phyloP scores from a whole-genome alignment of 2,113 vertebrate species.

The Crotalus tigris region DNA sequence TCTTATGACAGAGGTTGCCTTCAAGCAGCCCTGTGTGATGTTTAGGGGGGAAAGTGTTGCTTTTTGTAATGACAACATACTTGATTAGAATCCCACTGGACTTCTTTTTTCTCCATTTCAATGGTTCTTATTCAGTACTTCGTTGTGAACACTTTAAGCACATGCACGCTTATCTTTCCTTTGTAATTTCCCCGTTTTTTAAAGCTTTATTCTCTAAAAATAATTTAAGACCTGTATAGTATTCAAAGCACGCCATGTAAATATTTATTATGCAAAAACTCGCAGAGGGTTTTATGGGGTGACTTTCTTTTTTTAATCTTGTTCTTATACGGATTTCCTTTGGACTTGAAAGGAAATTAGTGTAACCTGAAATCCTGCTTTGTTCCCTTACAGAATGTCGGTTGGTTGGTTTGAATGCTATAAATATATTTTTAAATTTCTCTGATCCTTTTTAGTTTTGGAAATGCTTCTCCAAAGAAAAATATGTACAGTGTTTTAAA shows the following conservation, averaged over 20 bases:
- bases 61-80: not conserved
- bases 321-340: slow-evolving; percentile 52
- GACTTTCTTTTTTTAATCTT: slow-evolving; percentile 59
- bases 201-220: slow-evolving; percentile 53
- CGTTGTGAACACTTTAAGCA: slow-evolving; percentile 20
- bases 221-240: slow-evolving; percentile 78
- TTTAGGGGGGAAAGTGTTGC: accelerated
- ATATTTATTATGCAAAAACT: slow-evolving; percentile 72
- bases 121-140: not conserved
- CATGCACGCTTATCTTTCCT: slow-evolving; percentile 45
- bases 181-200: slow-evolving; percentile 24
- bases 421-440: slow-evolving; percentile 30
- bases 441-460: slow-evolving; percentile 40
- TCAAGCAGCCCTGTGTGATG: not conserved
- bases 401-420: slow-evolving; percentile 19
- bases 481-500: not conserved
- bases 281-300: slow-evolving; percentile 56
- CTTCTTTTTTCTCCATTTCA: not conserved
- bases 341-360: slow-evolving; percentile 59
- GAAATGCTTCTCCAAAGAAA: slow-evolving; percentile 19
- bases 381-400: slow-evolving; percentile 5
- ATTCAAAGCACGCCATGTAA: slow-evolving; percentile 74
- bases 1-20: not conserved
- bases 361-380: slow-evolving; percentile 61
- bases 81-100: not conserved